Base-by-base conservation (phyloP, 35 echinoderm and acorn worm species). In the Hemicentrotus pulcherrimus region DNA sequence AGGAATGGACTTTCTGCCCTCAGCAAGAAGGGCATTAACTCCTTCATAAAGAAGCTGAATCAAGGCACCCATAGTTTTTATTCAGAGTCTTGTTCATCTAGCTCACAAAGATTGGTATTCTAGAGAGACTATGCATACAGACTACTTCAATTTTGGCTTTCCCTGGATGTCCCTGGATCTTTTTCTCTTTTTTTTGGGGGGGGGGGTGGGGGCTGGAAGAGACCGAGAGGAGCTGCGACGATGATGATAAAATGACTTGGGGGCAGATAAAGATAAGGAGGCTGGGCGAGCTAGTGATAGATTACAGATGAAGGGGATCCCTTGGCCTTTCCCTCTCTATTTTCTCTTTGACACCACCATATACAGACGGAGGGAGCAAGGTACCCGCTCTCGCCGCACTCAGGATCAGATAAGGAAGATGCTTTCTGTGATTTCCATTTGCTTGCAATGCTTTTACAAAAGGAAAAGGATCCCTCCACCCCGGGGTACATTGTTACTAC, bases 241-340 rank as follows among this genome's bases (percentile, higher is more conserved):
- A 47, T 19, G 88, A 90, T 33, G 88, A 47, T 33, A 47, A 33
- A 90, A 90, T 33, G 88, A 90, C 32, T 33, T 28, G 88, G 46
- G 86, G 88, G 88, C 88, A 24, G 88, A 33, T 47, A 90, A 28
- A 90, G 46, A 90, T 33, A 90, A 47, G 32, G 46, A 47, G 88
- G 88, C 88, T 90, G 19, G 88, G 18, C 19, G 88, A 31, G 31
- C 32, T 4, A 90, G 88, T 15, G 88, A 90, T 90, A 90, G 88
- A 90, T 90, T 90, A 90, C 88, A 90, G 32, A 90, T 90, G 88
- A 90, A 90, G 15, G 88, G 88, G 32, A 47, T 90, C 88, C 88
- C 88, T 45, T 33, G 31, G 88, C 88, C 32, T 41, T 90, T 90
- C 46, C 46, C 19, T 90, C 46, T 90, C 88, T 47, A 90, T 47